Conservation (phyloP, 2,888 invertebrate species). For the Heteromurus nitidus region DNA sequence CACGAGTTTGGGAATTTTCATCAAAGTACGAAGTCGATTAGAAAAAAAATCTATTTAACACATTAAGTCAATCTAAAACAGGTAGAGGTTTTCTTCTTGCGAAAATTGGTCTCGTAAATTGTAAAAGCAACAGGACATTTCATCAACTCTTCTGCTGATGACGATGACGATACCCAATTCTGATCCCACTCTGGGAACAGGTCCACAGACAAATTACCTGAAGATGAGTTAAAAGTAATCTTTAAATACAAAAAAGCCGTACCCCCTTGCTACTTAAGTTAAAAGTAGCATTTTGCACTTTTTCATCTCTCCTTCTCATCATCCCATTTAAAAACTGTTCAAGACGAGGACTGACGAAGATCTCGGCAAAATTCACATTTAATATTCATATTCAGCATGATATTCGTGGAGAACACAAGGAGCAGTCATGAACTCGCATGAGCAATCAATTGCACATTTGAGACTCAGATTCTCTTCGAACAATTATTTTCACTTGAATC, state of each 20-base stretch:
- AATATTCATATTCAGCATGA: slow-evolving; percentile 53
- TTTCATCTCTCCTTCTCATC: background rate
- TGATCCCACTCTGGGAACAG: slow-evolving; percentile 3
- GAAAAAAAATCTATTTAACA: too few relatives aligned
- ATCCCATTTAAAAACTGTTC: background rate
- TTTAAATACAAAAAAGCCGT: background rate
- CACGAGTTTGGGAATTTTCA: too few relatives aligned
- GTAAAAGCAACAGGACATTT: slow-evolving; percentile 10
- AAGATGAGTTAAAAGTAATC: background rate
- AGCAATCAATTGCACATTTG: slow-evolving; percentile 40
- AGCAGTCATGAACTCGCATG: slow-evolving; percentile 58
- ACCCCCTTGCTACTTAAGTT: background rate
- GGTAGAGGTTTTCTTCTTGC: too few relatives aligned
- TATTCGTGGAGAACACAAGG: slow-evolving; percentile 53
- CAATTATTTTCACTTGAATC: slow-evolving; percentile 30
- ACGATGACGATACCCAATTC: background rate
- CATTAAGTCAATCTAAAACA: too few relatives aligned
- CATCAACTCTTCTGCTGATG: background rate
- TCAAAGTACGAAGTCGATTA: too few relatives aligned
- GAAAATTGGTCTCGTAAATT: slow-evolving; percentile 10
- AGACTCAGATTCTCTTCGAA: slow-evolving; percentile 17
- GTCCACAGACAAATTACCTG: slow-evolving; percentile 6
- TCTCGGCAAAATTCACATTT: too few relatives aligned
- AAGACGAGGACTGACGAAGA: background rate
- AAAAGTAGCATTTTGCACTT: slow-evolving; percentile 9